Base-by-base conservation (phyloP, 2,797 vertebrate species). In the Philypnodon macrostomus region DNA sequence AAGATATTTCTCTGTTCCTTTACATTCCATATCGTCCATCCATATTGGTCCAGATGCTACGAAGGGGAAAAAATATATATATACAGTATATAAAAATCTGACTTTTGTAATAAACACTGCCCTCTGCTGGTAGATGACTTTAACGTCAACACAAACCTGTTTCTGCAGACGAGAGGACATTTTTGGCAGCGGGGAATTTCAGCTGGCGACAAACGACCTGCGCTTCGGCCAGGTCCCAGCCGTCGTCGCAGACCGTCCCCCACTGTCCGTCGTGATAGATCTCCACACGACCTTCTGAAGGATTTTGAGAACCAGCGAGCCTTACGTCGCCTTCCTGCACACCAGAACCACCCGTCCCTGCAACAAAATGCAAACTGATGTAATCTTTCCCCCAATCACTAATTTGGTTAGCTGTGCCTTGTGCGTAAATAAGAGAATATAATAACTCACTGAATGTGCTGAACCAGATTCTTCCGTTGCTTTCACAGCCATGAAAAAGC, bases 201-300 rank as follows among this genome's bases (percentile, higher is more conserved):
- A 91, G 81, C 64, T 90, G 86, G 11, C 74, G 80, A 66, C 88
- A 88, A 54, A 89, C 86, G 55, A 90, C 85, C 35, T 54, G 61
- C 0, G 87, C 83, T 23, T 88, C 82, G 1, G 41, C 13, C 29
- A 83, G 18, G 30, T 75, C 85, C 86, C 85, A 90, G 11, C 37
- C 59, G 5, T 90, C 87, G 5, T 90, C 86, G 50, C 89, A 90
- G 45, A 88, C 81, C 0, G 88, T 88, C 8, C 90, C 88, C 87
- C 88, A 91, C 45, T 51, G 19, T 1, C 83, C 80, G 2, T 70
- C 8, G 7, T 89, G 85, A 51, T 75, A 89, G 53, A 90, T 24
- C 67, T 90, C 88, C 46, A 90, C 87, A 4, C 85, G 83, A 10
- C 89, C 89, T 53, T 80, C 79, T 1, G 63, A 75, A 1, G 7